phyloP scores from a whole-genome alignment of 2,797 vertebrate genomes.

The Neosilurus mollespiculum region DNA sequence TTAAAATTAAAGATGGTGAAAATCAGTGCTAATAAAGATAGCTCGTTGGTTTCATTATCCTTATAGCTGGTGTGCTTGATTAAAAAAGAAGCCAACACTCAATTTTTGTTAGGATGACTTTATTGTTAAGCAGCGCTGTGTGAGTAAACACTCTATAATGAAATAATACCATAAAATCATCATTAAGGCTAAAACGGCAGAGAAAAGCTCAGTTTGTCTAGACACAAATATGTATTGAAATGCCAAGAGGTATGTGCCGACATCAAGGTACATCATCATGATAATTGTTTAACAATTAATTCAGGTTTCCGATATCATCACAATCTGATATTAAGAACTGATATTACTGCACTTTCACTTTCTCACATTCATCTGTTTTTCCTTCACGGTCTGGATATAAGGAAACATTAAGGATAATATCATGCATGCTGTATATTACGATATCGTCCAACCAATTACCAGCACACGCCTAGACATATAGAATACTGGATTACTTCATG shows the following conservation, averaged over 20 bases:
- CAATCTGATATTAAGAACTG: too few species aligned
- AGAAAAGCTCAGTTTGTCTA: neutral
- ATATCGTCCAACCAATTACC: neutral
- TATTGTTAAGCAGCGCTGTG: slow-evolving; percentile 14
- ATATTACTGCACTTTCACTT: too few species aligned
- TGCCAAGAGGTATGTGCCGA: neutral
- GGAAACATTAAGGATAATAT: neutral
- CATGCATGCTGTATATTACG: neutral
- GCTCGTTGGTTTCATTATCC: too few species aligned
- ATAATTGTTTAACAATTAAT: too few species aligned
- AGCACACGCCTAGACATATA: neutral
- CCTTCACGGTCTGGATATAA: neutral
- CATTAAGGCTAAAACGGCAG: neutral
- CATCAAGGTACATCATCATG: neutral
- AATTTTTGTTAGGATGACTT: neutral
- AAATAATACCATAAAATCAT: slow-evolving; percentile 8
- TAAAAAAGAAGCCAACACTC: too few species aligned
- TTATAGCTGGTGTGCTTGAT: neutral
- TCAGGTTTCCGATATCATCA: neutral
- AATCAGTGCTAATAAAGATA: too few species aligned
- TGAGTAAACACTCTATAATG: neutral
- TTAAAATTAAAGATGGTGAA: too few species aligned
- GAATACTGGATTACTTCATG: neutral
- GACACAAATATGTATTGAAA: neutral
- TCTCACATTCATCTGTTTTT: too few species aligned